Evolutionary conservation across 2,888 invertebrate species (phyloP), one percentile per base, ranked within the genome.

Genomic region (Pristionchus entomophagus): DNA sequence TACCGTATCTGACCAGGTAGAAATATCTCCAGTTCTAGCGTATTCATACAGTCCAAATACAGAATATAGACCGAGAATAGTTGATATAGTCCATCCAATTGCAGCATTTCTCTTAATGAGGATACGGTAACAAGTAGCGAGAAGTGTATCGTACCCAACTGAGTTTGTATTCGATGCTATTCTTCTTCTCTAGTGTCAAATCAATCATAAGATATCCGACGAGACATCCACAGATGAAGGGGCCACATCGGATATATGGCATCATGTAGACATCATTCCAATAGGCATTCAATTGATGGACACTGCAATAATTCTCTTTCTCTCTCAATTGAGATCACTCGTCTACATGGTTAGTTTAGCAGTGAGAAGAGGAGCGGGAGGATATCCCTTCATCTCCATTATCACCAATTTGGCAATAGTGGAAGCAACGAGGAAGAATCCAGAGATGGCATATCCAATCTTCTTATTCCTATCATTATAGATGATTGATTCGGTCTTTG

Each of bases 211-310:
- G 56, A 88, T 94, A 94, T 4, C 94, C 95, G 12, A 94, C 90
- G 22, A 94, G 62, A 29, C 94, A 89, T 12, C 95, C 95, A 22
- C 94, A 89, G 29, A 94, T 91, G 89, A 94, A 95, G 0, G 95
- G 94, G 4, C 94, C 94, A 86, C 94, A 94, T 77, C 95, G 91
- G 73, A 93, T 92, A 91, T 94, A 95, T 0, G 95, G 95, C 65
- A 93, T 93, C 41, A 94, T 91, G 89, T 95, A 95, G 10, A 94
- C 89, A 69, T 92, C 91, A 41, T 90, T 89, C 93, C 93, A 93
- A 87, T 93, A 93, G 65, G 91, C 88, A 82, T 90, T 90, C 38
- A 93, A 87, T 26, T 90, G 87, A 26, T 89, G 86, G 14, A 93
- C 91, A 35, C 93, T 93, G 69, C 77, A 89, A 38, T 19, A 19